Evolutionary conservation across 1,140 invertebrate species (phyloP).

Genomic region (Philopotamus ludificatus): DNA sequence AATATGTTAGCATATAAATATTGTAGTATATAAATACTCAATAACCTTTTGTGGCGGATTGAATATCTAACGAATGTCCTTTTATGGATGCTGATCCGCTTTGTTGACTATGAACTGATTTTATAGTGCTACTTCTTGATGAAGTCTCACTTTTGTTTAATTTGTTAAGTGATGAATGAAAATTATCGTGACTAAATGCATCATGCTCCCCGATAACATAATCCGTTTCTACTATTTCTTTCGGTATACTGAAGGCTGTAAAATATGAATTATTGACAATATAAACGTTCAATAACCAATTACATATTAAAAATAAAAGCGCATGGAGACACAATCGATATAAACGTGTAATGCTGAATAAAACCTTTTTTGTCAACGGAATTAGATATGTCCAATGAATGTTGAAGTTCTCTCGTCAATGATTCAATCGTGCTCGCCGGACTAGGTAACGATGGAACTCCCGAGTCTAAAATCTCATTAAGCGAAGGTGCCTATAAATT

Average conservation of each 20-base stretch:
- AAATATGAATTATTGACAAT: constrained; percentile 13
- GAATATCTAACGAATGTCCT: constrained; percentile 35
- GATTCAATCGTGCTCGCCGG: constrained; percentile 78
- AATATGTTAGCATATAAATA: too few relatives aligned
- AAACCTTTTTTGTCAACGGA: constrained; percentile 32
- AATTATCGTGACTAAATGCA: constrained; percentile 29
- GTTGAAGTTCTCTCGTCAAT: constrained; percentile 74
- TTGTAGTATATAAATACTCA: too few relatives aligned
- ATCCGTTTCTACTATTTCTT: constrained; percentile 27
- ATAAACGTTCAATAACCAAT: not conserved
- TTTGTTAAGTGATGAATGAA: constrained; percentile 28
- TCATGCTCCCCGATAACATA: constrained; percentile 22
- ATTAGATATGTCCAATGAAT: constrained; percentile 61
- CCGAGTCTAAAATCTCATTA: constrained; percentile 48
- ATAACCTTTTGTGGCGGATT: constrained; percentile 48
- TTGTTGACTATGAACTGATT: constrained; percentile 37
- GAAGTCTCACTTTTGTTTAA: constrained; percentile 37
- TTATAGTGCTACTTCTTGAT: constrained; percentile 38
- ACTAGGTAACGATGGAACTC: constrained; percentile 64
- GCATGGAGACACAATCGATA: not conserved
- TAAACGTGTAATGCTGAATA: not conserved
- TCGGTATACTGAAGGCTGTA: constrained; percentile 31
- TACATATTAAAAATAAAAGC: not conserved
- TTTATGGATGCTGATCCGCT: constrained; percentile 31
- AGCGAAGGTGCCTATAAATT: constrained; percentile 53